Conservation (phyloP, 2,888 invertebrate genomes). For the Melieria omissa region DNA sequence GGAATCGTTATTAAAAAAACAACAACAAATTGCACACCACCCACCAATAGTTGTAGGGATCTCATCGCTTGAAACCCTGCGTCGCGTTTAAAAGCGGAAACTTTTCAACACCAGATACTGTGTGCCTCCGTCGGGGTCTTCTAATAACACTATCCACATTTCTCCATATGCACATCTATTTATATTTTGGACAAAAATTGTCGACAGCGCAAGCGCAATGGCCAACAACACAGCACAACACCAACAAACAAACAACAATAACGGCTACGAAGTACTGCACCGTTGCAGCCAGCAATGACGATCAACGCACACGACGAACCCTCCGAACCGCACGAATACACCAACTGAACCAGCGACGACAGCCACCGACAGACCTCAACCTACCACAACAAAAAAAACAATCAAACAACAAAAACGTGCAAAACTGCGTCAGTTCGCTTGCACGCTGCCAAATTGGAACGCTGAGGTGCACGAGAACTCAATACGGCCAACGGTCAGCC, state of each 20-base stretch:
- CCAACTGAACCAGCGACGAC: slow-evolving; percentile 12
- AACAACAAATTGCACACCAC: slow-evolving; percentile 47
- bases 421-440: too few relatives aligned
- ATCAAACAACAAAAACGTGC: too few relatives aligned
- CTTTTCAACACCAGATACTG: slow-evolving; percentile 56
- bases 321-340: neutral
- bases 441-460: too few relatives aligned
- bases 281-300: too few relatives aligned
- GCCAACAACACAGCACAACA: neutral
- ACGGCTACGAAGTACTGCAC: slow-evolving; percentile 7
- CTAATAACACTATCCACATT: slow-evolving; percentile 66
- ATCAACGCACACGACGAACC: too few relatives aligned
- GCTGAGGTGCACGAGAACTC: too few relatives aligned
- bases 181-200: slow-evolving; percentile 61
- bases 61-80: slow-evolving; percentile 65
- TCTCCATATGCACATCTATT: slow-evolving; percentile 64
- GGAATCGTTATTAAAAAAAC: too few relatives aligned
- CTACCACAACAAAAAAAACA: neutral
- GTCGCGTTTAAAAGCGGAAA: slow-evolving; percentile 59
- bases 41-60: slow-evolving; percentile 67
- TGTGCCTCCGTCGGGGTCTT: slow-evolving; percentile 65
- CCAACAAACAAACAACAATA: slow-evolving; percentile 16
- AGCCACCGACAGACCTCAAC: slow-evolving; percentile 15
- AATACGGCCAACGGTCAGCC: too few relatives aligned
- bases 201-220: slow-evolving; percentile 16